Conservation (phyloP, 2,888 invertebrate genomes). For the Lithophane semibrunnea region DNA sequence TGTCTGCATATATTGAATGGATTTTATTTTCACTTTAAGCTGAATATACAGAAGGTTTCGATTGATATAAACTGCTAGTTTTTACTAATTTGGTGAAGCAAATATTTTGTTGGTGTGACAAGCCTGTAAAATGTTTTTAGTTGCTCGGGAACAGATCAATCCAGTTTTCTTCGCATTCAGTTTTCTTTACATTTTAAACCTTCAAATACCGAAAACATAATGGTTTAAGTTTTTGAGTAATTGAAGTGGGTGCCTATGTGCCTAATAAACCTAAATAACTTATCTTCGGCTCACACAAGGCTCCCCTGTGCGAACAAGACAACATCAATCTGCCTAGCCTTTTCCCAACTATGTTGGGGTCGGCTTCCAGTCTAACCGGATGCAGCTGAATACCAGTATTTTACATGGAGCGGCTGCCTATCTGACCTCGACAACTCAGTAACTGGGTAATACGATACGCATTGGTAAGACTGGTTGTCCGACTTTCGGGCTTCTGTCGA, state of each 20-base stretch:
- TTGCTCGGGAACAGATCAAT: background rate
- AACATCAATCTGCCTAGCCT: background rate
- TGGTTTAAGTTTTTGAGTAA: background rate
- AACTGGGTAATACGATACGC: too few relatives aligned
- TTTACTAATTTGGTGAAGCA: slow-evolving; percentile 6
- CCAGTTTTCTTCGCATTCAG: background rate
- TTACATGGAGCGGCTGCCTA: too few relatives aligned
- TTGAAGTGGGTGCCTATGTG: background rate
- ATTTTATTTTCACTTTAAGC: slow-evolving; percentile 56
- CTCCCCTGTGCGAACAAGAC: background rate
- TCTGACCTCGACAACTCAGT: too few relatives aligned
- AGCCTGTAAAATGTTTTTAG: background rate
- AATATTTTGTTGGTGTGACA: background rate
- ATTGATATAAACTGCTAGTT: slow-evolving; percentile 20
- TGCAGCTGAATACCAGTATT: too few relatives aligned
- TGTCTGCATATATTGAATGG: slow-evolving; percentile 73
- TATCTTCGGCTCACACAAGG: background rate
- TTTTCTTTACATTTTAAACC: too few relatives aligned
- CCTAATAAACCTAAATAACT: background rate
- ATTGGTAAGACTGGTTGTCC: too few relatives aligned
- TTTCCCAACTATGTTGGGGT: too few relatives aligned
- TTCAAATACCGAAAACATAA: background rate
- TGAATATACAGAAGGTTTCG: slow-evolving; percentile 28
- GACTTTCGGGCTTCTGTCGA: too few relatives aligned
- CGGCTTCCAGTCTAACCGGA: too few relatives aligned